Base-by-base conservation (phyloP, 2,888 invertebrate species). In the Aleiodes leptofemur region DNA sequence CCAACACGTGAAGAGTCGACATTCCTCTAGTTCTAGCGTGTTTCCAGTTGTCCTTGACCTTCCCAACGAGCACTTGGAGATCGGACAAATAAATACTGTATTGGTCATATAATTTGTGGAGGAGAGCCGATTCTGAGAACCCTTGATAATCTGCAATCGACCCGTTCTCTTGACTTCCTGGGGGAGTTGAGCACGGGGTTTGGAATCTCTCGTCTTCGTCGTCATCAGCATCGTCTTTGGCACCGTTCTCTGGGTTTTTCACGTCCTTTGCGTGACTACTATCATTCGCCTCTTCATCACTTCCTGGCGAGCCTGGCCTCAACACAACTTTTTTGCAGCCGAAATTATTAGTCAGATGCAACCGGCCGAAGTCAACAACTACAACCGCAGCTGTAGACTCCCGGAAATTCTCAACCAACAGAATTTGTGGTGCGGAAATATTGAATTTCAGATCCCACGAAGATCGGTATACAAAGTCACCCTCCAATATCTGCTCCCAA, bases 341-440 rank as follows among this genome's bases (percentile, higher is more conserved):
- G 9, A 84, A 79, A 70, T 88, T 85, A 81, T 92, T 92, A 13
- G 90, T 90, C 56, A 95, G 90, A 81, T 94, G 94, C 80, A 98
- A 92, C 79, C 96, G 93, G 13, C 98, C 98, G 87, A 98, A 96
- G 91, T 98, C 98, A 72, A 97, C 93, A 64, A 98, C 94, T 69
- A 97, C 93, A 82, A 96, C 94, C 9, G 94, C 92, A 0, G 95
- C 94, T 86, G 94, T 95, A 72, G 93, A 92, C 82, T 95, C 94
- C 68, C 91, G 91, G 87, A 96, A 94, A 85, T 94, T 93, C 87
- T 97, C 97, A 55, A 97, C 96, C 79, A 98, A 92, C 82, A 98
- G 93, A 80, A 98, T 96, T 88, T 97, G 97, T 0, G 98, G 98
- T 1, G 98, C 98, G 4, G 96, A 96, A 79, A 98, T 96, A 89